Conservation (phyloP, 2,797 vertebrate genomes). For the Odontamblyopus rebecca region DNA sequence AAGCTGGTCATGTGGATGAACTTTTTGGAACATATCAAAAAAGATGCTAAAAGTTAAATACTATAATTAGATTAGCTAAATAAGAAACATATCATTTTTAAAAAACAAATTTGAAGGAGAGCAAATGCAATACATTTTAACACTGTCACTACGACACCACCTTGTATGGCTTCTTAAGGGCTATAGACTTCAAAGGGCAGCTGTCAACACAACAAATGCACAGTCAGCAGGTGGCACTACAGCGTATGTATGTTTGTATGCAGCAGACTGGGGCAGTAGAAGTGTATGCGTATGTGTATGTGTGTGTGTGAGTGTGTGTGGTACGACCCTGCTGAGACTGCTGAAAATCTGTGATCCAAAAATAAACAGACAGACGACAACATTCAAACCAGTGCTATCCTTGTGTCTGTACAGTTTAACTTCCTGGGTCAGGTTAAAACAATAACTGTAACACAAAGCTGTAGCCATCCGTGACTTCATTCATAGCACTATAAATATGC, state of each 20-base stretch:
- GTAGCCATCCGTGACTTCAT: not conserved
- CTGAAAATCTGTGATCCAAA: slow-evolving; percentile 57
- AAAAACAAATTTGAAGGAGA: not conserved
- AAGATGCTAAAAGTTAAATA: too few species aligned
- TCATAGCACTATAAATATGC: slow-evolving; percentile 10
- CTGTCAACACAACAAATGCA: slow-evolving; percentile 40
- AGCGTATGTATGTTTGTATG: not conserved
- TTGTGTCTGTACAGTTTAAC: not conserved
- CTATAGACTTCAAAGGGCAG: slow-evolving; percentile 14
- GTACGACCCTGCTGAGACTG: slow-evolving; percentile 34
- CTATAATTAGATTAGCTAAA: too few species aligned
- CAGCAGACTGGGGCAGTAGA: too few species aligned
- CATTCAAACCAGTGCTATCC: slow-evolving; percentile 11
- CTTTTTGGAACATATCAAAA: too few species aligned
- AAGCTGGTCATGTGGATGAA: too few species aligned
- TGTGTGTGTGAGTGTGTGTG: not conserved
- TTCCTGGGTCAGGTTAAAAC: slow-evolving; percentile 1
- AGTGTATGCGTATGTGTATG: not conserved
- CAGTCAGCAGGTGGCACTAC: slow-evolving; percentile 58
- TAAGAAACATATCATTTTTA: too few species aligned
- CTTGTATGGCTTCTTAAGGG: not conserved
- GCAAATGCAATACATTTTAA: not conserved
- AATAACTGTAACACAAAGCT: not conserved
- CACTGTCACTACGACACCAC: not conserved
- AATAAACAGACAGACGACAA: slow-evolving; percentile 47